Evolutionary conservation across 2,797 vertebrate genomes (phyloP).

Genomic region (Gallirallus australis): DNA sequence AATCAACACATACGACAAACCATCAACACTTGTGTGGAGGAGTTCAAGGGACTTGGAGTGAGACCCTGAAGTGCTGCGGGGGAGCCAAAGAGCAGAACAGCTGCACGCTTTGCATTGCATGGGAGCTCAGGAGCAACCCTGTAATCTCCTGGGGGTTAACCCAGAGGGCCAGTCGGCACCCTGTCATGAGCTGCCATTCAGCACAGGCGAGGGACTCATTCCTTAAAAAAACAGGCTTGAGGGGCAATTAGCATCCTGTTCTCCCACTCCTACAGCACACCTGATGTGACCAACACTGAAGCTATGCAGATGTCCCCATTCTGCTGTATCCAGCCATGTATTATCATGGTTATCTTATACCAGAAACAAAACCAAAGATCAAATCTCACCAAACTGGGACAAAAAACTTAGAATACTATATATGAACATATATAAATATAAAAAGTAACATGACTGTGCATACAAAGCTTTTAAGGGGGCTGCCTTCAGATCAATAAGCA

Average conservation of each 20-base stretch:
- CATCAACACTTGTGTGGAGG: not conserved
- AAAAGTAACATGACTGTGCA: not conserved
- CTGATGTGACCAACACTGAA: not conserved
- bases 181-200: not conserved
- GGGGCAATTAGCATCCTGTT: not conserved
- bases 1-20: constrained; percentile 25
- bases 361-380: not conserved
- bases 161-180: accelerated
- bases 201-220: not conserved
- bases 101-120: not conserved
- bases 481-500: not conserved
- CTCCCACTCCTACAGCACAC: not conserved
- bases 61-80: not conserved
- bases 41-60: not conserved
- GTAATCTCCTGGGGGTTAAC: not conserved
- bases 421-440: not conserved
- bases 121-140: not conserved
- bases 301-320: not conserved
- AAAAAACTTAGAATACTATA: not conserved
- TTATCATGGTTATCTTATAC: not conserved
- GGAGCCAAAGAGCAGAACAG: not conserved
- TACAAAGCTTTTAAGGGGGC: not conserved
- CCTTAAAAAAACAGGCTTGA: not conserved
- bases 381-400: not conserved
- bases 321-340: not conserved